phyloP scores from a whole-genome alignment of 2,797 vertebrate species.

The Pangasius larnaudii region DNA sequence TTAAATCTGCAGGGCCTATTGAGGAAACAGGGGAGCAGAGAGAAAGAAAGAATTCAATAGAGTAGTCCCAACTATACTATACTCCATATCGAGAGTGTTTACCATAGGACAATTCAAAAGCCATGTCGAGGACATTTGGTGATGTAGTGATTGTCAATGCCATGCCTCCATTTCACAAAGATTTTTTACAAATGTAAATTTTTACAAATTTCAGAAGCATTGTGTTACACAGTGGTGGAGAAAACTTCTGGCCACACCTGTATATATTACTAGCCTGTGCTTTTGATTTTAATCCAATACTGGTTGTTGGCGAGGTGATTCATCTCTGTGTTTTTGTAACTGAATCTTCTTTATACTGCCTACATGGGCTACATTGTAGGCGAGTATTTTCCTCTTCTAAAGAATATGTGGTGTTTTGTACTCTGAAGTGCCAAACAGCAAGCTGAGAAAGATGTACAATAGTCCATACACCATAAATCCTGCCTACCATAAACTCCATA shows the following conservation, averaged over 20 bases:
- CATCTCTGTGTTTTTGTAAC: conserved; percentile 39
- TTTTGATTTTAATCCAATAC: conserved; percentile 31
- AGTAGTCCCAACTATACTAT: background rate
- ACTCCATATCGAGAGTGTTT: conserved; percentile 26
- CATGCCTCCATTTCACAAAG: conserved; percentile 30
- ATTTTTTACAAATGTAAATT: conserved; percentile 45
- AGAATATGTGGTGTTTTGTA: conserved; percentile 19
- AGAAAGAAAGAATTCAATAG: conserved; percentile 7
- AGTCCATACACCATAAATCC: conserved; percentile 76
- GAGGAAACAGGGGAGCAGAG: background rate
- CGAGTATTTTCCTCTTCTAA: background rate
- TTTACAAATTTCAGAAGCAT: conserved; percentile 18
- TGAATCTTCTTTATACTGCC: conserved; percentile 29
- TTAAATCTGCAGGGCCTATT: background rate
- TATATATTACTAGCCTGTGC: conserved; percentile 21
- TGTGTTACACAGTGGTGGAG: conserved; percentile 25
- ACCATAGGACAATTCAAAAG: conserved; percentile 32
- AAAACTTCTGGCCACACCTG: conserved; percentile 40
- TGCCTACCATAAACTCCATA: conserved; percentile 77
- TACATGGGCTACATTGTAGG: background rate
- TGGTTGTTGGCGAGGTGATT: conserved; percentile 23
- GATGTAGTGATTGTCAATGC: conserved; percentile 24
- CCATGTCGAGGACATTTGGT: conserved; percentile 51
- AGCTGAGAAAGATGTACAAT: conserved; percentile 57
- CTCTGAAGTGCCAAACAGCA: conserved; percentile 53